phyloP scores from a whole-genome alignment of 2,113 vertebrate genomes.

The Struthio camelus region DNA sequence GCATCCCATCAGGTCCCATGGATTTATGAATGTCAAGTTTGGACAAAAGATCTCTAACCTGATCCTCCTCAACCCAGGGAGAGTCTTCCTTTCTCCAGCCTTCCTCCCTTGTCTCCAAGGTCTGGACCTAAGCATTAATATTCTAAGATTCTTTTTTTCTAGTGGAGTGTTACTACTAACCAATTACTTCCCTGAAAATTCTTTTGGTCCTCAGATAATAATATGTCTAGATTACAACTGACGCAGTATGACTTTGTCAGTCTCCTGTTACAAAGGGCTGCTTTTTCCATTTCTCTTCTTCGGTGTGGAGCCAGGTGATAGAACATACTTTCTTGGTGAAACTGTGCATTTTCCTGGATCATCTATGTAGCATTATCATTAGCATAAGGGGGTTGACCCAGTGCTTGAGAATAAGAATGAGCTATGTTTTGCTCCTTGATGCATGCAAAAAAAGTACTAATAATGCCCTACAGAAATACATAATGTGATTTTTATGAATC shows the following conservation, averaged over 20 bases:
- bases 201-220: background rate
- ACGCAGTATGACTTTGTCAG: background rate
- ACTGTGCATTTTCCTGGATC: background rate
- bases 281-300: background rate
- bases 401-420: background rate
- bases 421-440: background rate
- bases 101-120: too few relatives aligned
- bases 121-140: background rate
- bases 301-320: background rate
- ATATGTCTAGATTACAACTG: background rate
- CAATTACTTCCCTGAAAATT: background rate
- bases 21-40: too few relatives aligned
- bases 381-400: background rate
- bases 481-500: conserved; percentile 27
- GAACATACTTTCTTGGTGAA: background rate
- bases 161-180: background rate
- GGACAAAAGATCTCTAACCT: too few relatives aligned
- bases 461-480: conserved; percentile 16
- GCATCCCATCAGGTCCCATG: too few relatives aligned
- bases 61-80: too few relatives aligned
- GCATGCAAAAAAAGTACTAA: background rate
- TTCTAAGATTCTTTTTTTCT: background rate
- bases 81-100: too few relatives aligned
- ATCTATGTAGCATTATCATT: background rate
- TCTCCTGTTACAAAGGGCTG: background rate